These are phyloP conservation scores for Listrodromus nycthemerus DNA, from an alignment of 2,888 invertebrate species.

Conservation along the genomic window DNA sequence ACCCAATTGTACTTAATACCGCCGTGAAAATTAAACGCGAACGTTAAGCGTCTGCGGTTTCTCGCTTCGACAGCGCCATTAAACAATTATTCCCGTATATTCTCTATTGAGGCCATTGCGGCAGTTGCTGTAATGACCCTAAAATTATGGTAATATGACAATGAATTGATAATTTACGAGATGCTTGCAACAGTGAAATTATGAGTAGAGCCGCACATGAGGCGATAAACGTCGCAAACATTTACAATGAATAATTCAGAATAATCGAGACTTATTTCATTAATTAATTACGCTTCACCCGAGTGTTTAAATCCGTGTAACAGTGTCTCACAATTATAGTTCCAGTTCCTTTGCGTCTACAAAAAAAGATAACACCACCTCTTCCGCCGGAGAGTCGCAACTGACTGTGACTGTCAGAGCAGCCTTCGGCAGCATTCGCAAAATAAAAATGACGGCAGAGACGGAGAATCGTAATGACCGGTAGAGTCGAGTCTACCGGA, in stretches of 20 bases:
- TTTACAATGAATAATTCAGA: no score
- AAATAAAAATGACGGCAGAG: constrained; percentile 5
- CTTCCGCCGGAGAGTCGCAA: neutral
- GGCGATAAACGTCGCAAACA: neutral
- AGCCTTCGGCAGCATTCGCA: constrained; percentile 13
- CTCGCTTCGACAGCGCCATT: neutral
- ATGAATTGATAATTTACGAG: constrained; percentile 13
- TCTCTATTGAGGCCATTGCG: neutral
- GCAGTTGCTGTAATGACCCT: neutral
- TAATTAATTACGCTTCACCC: neutral
- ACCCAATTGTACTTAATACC: constrained; percentile 37
- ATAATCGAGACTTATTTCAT: neutral
- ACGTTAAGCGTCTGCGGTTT: constrained; percentile 40
- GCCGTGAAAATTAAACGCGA: constrained; percentile 35
- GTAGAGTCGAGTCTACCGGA: constrained; percentile 11
- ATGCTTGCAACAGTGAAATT: neutral
- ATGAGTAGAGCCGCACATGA: neutral
- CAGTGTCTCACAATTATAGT: neutral
- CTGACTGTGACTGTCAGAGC: constrained; percentile 1
- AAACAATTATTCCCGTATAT: neutral
- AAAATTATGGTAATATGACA: constrained; percentile 4
- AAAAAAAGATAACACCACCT: neutral
- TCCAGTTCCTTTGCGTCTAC: neutral
- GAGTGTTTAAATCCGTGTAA: neutral
- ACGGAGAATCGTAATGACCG: constrained; percentile 1